phyloP scores from a whole-genome alignment of 2,113 vertebrate genomes.

The Anguilla japonica region DNA sequence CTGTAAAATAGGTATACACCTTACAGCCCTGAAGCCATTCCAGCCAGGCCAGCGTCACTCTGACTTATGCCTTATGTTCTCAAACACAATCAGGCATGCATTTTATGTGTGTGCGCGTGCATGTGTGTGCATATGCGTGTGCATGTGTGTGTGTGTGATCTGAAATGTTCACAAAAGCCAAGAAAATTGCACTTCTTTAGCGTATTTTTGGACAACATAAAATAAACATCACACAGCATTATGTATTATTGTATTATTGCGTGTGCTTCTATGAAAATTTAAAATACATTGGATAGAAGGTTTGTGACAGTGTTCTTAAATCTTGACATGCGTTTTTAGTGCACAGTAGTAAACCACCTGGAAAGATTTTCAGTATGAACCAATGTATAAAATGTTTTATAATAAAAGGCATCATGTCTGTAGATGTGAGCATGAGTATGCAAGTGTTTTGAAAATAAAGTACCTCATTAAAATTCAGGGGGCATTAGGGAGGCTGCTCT shows the following conservation, averaged over 20 bases:
- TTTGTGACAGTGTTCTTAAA: no score
- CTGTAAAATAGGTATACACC: no score
- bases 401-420: constrained; percentile 1
- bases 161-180: neutral
- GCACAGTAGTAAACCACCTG: neutral
- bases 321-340: neutral
- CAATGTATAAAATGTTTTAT: constrained; percentile 7
- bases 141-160: no score
- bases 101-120: no score
- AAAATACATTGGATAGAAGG: no score
- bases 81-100: no score
- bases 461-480: constrained; percentile 26
- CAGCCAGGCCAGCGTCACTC: no score
- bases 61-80: no score
- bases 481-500: constrained; percentile 7
- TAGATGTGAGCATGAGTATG: constrained; percentile 2
- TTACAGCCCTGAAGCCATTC: no score
- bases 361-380: neutral
- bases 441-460: constrained; percentile 21
- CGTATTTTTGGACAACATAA: neutral
- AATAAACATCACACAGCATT: neutral
- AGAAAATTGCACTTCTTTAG: no score
- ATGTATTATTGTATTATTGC: neutral
- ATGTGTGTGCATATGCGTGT: no score
- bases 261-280: neutral